A percentile compares a stretch with the other conserved stretches of the same genome.
phyloP scores from a whole-genome alignment of 92 coral and sea anemone genomes.

The Zoanthus sociatus region DNA sequence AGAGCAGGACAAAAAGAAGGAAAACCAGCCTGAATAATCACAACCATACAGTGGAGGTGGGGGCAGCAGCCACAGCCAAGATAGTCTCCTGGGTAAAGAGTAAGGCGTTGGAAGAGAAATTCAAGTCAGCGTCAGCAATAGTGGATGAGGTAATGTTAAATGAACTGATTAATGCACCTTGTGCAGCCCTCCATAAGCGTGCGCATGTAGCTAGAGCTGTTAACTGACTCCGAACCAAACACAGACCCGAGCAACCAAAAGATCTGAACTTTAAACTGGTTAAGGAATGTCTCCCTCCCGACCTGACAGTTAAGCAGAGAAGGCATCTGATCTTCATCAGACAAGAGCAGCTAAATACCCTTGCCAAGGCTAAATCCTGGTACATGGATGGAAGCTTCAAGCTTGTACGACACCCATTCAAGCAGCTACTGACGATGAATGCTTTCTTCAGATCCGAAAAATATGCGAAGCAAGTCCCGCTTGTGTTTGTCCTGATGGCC shows the following conservation, averaged over 20 bases:
- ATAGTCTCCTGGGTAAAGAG: background rate
- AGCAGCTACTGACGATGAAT: constrained; percentile 56
- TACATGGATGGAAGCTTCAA: constrained; percentile 68
- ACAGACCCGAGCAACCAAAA: background rate
- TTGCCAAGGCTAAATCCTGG: constrained; percentile 60
- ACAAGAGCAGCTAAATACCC: constrained; percentile 45
- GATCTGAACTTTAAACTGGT: background rate
- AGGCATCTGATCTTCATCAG: constrained; percentile 70
- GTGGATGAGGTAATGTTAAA: constrained; percentile 5
- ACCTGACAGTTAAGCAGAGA: constrained; percentile 47
- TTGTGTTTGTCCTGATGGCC: constrained; percentile 55
- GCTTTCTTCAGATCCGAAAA: constrained; percentile 58
- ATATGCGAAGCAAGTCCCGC: constrained; percentile 63
- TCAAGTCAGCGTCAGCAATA: background rate
- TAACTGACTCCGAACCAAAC: background rate
- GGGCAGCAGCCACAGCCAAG: background rate
- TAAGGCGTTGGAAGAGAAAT: background rate
- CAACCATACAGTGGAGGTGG: background rate
- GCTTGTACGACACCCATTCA: constrained; percentile 56
- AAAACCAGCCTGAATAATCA: background rate
- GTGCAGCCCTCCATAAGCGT: background rate
- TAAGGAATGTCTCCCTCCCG: constrained; percentile 38
- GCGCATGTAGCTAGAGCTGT: background rate
- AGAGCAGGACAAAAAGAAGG: background rate
- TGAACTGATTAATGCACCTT: background rate